phyloP scores from a whole-genome alignment of 1,140 invertebrate genomes.

The Aphaenogaster floridana region DNA sequence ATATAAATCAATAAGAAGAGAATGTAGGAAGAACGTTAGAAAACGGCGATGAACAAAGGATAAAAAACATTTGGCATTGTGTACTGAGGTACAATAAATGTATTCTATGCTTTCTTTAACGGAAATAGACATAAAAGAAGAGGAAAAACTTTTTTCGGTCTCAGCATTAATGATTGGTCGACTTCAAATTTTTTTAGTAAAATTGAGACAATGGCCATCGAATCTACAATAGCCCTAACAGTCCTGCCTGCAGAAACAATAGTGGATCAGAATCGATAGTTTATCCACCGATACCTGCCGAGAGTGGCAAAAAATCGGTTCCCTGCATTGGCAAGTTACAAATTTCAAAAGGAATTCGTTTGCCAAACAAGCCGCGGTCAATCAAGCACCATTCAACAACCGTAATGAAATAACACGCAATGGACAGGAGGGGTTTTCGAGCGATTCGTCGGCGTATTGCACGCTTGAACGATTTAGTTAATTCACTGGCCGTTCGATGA shows the following conservation, averaged over 20 bases:
- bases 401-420: conserved; percentile 72
- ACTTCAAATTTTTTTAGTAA: background rate
- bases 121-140: background rate
- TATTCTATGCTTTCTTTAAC: too few relatives aligned
- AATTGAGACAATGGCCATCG: conserved; percentile 16
- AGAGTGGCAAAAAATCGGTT: conserved; percentile 29
- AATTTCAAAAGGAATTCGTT: conserved; percentile 64
- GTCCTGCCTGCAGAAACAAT: background rate
- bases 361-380: conserved; percentile 73
- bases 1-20: too few relatives aligned
- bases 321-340: background rate
- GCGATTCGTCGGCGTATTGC: conserved; percentile 45
- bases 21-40: too few relatives aligned
- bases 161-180: background rate
- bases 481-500: conserved; percentile 67
- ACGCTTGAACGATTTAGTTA: conserved; percentile 63
- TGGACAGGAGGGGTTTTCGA: too few relatives aligned
- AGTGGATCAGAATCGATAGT: conserved; percentile 4
- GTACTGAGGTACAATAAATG: too few relatives aligned
- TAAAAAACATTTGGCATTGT: too few relatives aligned
- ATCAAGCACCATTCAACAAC: conserved; percentile 77
- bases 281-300: background rate
- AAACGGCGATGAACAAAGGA: too few relatives aligned
- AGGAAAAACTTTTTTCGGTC: background rate
- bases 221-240: conserved; percentile 26